Base-by-base conservation (phyloP, 2,797 vertebrate genomes). In the Propithecus deckenii region DNA sequence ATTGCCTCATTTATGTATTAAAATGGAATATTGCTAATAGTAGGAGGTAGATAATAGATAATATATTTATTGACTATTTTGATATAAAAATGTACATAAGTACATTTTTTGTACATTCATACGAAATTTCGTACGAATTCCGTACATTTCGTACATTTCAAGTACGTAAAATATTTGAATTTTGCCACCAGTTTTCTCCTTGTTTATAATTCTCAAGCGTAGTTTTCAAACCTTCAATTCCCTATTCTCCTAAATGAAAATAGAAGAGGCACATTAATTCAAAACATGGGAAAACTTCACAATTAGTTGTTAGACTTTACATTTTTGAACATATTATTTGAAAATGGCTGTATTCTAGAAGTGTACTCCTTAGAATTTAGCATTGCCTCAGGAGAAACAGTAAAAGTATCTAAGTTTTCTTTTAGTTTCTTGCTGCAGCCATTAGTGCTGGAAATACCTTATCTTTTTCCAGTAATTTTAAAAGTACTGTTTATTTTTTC, bases 261-360 rank as follows among this genome's bases (percentile, higher is more conserved):
- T 63, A 90, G 50, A 92, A 61, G 86, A 72, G 43, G 8, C 38
- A 67, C 11, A 46, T 85, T 74, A 63, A 79, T 94, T 89, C 10
- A 94, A 86, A 97, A 72, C 25, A 55, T 35, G 28, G 63, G 20
- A 67, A 76, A 92, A 18, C 30, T 78, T 35, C 38, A 91, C 30
- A 74, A 1, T 93, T 94, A 65, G 46, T 81, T 90, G 91, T 30
- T 85, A 72, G 30, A 86, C 55, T 92, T 89, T 95, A 84, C 38
- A 46, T 91, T 57, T 96, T 96, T 86, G 1, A 46, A 95, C 30
- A 95, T 97, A 75, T 1, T 81, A 41, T 71, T 96, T 95, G 23
- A 94, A 95, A 94, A 87, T 93, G 25, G 22, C 85, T 92, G 0
- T 75, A 57, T 83, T 69, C 35, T 87, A 76, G 59, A 79, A 87